A percentile compares a stretch with the other conserved stretches of the same genome.
phyloP scores from a whole-genome alignment of 2,113 vertebrate genomes.

The Xyliphius kryptos region DNA sequence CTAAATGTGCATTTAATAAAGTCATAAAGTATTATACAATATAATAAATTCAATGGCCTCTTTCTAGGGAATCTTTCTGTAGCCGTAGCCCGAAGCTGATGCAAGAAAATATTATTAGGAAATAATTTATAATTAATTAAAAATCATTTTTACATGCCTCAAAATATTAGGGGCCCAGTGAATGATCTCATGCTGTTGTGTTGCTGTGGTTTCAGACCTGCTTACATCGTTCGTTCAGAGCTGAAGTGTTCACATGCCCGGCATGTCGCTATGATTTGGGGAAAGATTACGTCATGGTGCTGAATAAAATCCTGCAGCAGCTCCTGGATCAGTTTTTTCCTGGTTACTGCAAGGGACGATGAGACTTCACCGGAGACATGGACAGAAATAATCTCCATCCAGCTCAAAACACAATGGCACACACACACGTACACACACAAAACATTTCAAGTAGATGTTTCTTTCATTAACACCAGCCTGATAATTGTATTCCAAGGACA shows the following conservation, averaged over 20 bases:
- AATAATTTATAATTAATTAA: too few relatives aligned
- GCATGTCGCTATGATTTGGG: constrained; percentile 94
- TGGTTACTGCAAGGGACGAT: constrained; percentile 98
- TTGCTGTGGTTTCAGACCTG: constrained; percentile 74
- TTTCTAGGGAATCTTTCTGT: too few relatives aligned
- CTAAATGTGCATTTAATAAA: too few relatives aligned
- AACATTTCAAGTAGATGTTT: constrained; percentile 53
- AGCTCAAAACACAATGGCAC: too few relatives aligned
- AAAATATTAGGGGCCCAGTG: too few relatives aligned
- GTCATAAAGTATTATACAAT: too few relatives aligned
- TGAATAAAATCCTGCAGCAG: constrained; percentile 87
- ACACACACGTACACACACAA: constrained; percentile 24
- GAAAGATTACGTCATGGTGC: constrained; percentile 86
- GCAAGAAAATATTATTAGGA: too few relatives aligned
- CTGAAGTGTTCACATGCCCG: constrained; percentile 91
- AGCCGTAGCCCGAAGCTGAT: too few relatives aligned
- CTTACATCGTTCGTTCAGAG: constrained; percentile 92
- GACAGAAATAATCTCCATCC: neutral
- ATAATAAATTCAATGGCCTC: too few relatives aligned
- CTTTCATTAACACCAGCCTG: constrained; percentile 60
- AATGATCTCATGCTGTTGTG: neutral
- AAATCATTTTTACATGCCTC: too few relatives aligned
- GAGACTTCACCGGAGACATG: constrained; percentile 50
- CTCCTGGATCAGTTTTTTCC: constrained; percentile 98
- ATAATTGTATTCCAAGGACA: constrained; percentile 43